Percentiles rank a stretch among this genome's conserved stretches.
Evolutionary conservation across 35 echinoderm and acorn worm species (phyloP).

Genomic region (Apostichopus californicus): DNA sequence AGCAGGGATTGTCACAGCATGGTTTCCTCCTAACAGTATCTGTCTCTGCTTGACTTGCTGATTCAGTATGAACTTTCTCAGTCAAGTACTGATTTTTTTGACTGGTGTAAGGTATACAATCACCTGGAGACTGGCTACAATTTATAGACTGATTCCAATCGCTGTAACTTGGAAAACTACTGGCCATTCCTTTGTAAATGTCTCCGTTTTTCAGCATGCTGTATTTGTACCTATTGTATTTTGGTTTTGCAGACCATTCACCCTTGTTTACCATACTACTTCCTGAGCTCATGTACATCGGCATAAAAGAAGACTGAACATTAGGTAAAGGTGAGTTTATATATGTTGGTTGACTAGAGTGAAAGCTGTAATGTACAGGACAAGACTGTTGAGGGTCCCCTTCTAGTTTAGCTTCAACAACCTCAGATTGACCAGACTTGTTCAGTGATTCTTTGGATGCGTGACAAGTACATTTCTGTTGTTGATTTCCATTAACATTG

Average conservation of each 20-base stretch:
- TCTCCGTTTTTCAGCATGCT: slow-evolving; percentile 88
- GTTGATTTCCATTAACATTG: slow-evolving; percentile 50
- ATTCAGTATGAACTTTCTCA: background rate
- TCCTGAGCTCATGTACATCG: slow-evolving; percentile 30
- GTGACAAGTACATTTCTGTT: slow-evolving; percentile 36
- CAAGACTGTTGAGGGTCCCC: slow-evolving; percentile 11
- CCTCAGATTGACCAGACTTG: slow-evolving; percentile 22
- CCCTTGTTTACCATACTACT: background rate
- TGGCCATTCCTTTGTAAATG: slow-evolving; percentile 59
- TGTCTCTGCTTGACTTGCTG: background rate
- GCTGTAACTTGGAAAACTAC: slow-evolving; percentile 21
- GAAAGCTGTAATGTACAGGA: slow-evolving; percentile 46
- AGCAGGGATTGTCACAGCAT: background rate
- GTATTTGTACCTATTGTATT: slow-evolving; percentile 92
- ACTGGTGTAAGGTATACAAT: slow-evolving; percentile 2
- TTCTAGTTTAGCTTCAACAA: background rate
- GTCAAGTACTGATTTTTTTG: slow-evolving; percentile 28
- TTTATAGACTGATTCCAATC: background rate
- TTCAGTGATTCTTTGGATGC: background rate
- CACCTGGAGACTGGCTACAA: slow-evolving; percentile 10
- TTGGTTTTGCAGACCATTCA: slow-evolving; percentile 63
- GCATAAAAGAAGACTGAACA: slow-evolving; percentile 51
- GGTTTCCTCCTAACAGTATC: background rate
- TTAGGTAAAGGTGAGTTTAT: slow-evolving; percentile 49
- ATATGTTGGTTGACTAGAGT: slow-evolving; percentile 50